These are phyloP conservation scores for Drosophila nannoptera DNA, from an alignment of 1,140 invertebrate species.

Conservation along the genomic window DNA sequence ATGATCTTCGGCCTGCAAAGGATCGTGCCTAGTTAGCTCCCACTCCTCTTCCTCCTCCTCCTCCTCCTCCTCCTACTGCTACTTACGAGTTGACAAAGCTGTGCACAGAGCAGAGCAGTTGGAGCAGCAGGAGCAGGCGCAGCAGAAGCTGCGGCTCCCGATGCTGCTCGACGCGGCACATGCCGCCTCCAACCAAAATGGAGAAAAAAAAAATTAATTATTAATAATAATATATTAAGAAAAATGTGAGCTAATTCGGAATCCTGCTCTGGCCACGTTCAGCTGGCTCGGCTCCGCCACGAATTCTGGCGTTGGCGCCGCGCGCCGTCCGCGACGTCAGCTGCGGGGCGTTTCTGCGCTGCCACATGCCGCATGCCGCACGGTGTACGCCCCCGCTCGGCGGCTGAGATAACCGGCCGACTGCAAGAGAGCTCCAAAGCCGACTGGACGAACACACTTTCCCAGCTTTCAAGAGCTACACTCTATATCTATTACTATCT, in stretches of 20 bases:
- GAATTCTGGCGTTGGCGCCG: conserved; percentile 3
- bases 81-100: conserved; percentile 74
- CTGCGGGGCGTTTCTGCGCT: conserved; percentile 40
- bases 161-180: conserved; percentile 26
- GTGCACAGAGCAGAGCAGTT: conserved; percentile 23
- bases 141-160: conserved; percentile 26
- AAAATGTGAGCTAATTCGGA: not conserved
- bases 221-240: not conserved
- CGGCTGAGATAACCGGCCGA: not conserved
- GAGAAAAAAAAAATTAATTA: not conserved
- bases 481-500: not conserved
- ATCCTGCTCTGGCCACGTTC: conserved; percentile 7
- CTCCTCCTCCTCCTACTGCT: not conserved
- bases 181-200: not conserved
- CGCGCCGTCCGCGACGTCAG: conserved; percentile 13
- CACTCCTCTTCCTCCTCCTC: not conserved
- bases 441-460: not conserved
- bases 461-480: conserved; percentile 30
- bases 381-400: conserved; percentile 17
- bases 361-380: conserved; percentile 5
- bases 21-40: not conserved
- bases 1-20: conserved; percentile 82
- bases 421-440: not conserved
- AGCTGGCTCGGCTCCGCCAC: not conserved
- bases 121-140: conserved; percentile 19